These are phyloP conservation scores for Pyrgus malvae DNA, from an alignment of 2,888 invertebrate species.

Conservation along the genomic window DNA sequence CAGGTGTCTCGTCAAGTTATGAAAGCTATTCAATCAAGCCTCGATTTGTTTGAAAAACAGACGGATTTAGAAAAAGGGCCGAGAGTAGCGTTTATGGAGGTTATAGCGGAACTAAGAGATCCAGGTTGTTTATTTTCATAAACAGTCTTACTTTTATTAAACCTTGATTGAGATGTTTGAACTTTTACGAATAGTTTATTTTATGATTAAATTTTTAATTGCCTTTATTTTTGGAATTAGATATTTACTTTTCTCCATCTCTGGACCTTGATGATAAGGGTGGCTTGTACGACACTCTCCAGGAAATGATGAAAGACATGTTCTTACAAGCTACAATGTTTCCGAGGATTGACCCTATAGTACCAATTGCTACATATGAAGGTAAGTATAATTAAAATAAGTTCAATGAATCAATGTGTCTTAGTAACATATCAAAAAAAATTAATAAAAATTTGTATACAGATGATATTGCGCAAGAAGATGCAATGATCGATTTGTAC, in stretches of 20 bases:
- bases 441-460: constrained; percentile 34
- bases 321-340: constrained; percentile 88
- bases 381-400: constrained; percentile 42
- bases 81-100: constrained; percentile 87
- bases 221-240: too few species aligned
- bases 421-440: too few species aligned
- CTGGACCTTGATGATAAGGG: constrained; percentile 84
- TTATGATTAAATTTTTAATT: constrained; percentile 27
- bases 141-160: too few species aligned
- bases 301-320: constrained; percentile 88
- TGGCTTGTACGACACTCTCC: constrained; percentile 86
- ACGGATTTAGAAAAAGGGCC: constrained; percentile 81
- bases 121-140: constrained; percentile 67
- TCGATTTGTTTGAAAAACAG: constrained; percentile 82
- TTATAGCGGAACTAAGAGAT: constrained; percentile 87
- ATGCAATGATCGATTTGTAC: constrained; percentile 81
- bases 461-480: constrained; percentile 83
- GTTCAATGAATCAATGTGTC: too few species aligned
- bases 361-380: constrained; percentile 67
- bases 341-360: constrained; percentile 82
- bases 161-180: too few species aligned
- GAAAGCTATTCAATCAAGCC: constrained; percentile 73
- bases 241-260: constrained; percentile 87
- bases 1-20: constrained; percentile 72
- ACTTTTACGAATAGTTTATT: not conserved